Conservation (phyloP, 2,888 invertebrate species). For the Sphecodes monilicornis region DNA sequence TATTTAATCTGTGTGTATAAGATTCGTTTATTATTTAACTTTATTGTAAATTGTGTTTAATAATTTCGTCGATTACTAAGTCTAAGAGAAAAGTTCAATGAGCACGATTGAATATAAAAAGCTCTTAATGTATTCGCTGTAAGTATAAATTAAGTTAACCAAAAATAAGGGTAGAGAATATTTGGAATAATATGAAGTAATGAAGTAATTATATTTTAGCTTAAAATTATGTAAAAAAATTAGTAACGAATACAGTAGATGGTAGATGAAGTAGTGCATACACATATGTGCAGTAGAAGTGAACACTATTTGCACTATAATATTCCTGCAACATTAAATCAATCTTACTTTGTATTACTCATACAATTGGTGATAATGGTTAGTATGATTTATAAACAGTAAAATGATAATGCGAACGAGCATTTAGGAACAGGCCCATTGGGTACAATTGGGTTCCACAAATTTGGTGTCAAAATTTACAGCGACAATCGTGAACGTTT, state of each 20-base stretch:
- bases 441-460: neutral
- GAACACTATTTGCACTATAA: neutral
- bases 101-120: neutral
- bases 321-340: neutral
- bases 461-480: neutral
- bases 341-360: neutral
- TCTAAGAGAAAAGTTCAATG: neutral
- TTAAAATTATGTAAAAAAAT: neutral
- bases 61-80: neutral
- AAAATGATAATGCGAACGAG: neutral
- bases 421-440: neutral
- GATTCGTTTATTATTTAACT: neutral
- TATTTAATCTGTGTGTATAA: neutral
- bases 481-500: slow-evolving; percentile 14
- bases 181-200: neutral
- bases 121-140: neutral
- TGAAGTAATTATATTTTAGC: neutral
- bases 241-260: neutral
- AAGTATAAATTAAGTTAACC: neutral
- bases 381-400: neutral
- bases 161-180: neutral
- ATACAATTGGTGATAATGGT: neutral
- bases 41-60: neutral
- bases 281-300: neutral
- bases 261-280: neutral